A percentile compares a stretch with the other conserved stretches of the same genome.
Conservation (phyloP, 2,113 vertebrate genomes). For the Hippolais icterina region DNA sequence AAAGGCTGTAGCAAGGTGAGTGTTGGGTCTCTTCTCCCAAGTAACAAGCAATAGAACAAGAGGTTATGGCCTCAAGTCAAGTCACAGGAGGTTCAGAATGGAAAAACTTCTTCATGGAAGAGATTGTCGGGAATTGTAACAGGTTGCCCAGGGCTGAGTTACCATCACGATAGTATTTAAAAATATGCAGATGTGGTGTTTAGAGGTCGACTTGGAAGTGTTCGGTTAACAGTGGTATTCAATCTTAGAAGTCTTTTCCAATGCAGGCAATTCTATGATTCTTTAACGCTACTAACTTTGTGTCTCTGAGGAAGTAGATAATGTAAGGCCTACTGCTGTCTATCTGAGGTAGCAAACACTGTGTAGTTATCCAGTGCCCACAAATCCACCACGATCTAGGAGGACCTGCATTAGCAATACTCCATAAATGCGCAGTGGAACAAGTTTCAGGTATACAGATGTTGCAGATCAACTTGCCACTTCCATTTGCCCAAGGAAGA, state of each 20-base stretch:
- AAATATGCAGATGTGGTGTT: not conserved
- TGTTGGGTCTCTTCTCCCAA: not conserved
- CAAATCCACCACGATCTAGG: not conserved
- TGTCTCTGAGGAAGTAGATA: not conserved
- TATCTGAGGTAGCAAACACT: not conserved
- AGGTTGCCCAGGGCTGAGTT: not conserved
- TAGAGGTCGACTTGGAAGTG: not conserved
- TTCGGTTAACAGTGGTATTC: not conserved
- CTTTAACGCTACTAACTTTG: not conserved
- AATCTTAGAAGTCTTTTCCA: not conserved
- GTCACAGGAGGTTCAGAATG: not conserved
- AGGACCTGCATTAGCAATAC: not conserved
- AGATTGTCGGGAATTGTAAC: not conserved
- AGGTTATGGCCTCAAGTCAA: not conserved
- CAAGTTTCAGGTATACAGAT: not conserved
- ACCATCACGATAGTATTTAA: accelerated
- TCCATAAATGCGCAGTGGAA: not conserved
- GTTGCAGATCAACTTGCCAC: not conserved
- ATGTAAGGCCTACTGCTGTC: accelerated
- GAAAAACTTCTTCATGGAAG: not conserved
- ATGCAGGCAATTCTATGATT: not conserved
- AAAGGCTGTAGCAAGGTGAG: not conserved
- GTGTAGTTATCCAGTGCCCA: not conserved
- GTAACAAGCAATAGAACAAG: not conserved
- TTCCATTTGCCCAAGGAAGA: not conserved